Conservation (phyloP, 1,140 invertebrate genomes). For the Drosophila grimshawi region DNA sequence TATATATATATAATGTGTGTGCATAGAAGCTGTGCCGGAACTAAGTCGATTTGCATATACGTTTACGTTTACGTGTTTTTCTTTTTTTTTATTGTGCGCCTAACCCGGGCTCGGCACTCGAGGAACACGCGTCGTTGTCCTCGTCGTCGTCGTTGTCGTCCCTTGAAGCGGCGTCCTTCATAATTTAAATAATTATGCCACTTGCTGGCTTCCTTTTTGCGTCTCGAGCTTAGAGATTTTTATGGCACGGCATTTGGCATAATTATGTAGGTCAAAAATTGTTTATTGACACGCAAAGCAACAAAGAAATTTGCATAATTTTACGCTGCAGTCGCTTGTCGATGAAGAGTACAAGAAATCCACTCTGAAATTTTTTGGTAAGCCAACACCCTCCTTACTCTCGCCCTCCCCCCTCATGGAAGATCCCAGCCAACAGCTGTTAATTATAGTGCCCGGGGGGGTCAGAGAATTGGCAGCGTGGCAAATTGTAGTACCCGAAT, state of each 20-base stretch:
- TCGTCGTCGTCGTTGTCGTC: constrained; percentile 18
- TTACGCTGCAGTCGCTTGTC: constrained; percentile 67
- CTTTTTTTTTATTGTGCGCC: constrained; percentile 14
- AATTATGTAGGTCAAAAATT: constrained; percentile 84
- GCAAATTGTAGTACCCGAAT: constrained; percentile 58
- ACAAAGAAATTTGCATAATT: constrained; percentile 83
- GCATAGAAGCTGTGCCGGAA: constrained; percentile 78
- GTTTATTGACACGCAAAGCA: constrained; percentile 82
- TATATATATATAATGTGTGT: background rate
- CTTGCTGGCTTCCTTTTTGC: constrained; percentile 79
- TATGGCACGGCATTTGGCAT: constrained; percentile 78
- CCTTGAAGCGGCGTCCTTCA: constrained; percentile 63
- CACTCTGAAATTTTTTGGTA: constrained; percentile 13
- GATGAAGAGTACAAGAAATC: constrained; percentile 19
- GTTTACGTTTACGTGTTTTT: background rate
- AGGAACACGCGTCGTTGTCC: constrained; percentile 71
- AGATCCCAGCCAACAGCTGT: constrained; percentile 67
- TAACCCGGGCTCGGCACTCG: constrained; percentile 42
- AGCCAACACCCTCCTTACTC: background rate
- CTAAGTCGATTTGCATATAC: constrained; percentile 74
- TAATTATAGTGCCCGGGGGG: constrained; percentile 68
- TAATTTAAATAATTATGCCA: constrained; percentile 84
- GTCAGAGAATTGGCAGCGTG: constrained; percentile 53
- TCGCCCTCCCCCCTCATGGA: background rate
- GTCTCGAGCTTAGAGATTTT: constrained; percentile 70